Conservation (phyloP, 2,888 invertebrate species). For the Tetragnatha montana region DNA sequence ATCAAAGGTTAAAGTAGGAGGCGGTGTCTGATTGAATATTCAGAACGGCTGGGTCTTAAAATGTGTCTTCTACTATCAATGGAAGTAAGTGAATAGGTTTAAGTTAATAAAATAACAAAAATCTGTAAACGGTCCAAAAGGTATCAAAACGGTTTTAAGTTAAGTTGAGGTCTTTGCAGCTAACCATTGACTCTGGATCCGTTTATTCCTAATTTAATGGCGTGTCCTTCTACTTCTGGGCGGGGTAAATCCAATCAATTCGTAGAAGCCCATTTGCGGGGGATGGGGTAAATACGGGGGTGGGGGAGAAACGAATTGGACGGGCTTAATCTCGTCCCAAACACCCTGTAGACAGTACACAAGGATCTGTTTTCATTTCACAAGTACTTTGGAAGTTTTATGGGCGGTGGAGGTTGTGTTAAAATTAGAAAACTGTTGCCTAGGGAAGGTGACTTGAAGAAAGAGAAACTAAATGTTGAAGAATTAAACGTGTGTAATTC, state of each 20-base stretch:
- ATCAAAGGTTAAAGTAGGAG: too few species aligned
- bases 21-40: too few species aligned
- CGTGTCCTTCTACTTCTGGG: not conserved
- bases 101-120: too few species aligned
- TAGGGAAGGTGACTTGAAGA: too few species aligned
- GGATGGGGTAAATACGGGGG: not conserved
- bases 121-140: too few species aligned
- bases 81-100: too few species aligned
- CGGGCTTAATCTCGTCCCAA: slow-evolving; percentile 2
- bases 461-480: too few species aligned
- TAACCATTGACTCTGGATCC: not conserved
- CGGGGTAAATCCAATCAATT: slow-evolving; percentile 6
- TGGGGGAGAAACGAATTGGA: slow-evolving; percentile 3
- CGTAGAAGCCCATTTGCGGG: not conserved
- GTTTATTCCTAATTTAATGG: not conserved
- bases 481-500: too few species aligned
- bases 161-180: too few species aligned
- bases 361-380: not conserved
- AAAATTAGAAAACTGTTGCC: not conserved
- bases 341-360: not conserved
- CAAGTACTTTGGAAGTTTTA: not conserved
- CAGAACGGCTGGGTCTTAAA: too few species aligned
- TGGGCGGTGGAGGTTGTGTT: not conserved
- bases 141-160: too few species aligned
- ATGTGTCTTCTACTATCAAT: too few species aligned